Percentiles rank a stretch among this genome's conserved stretches.
These are phyloP conservation scores for Urocyon cinereoargenteus DNA, from an alignment of 2,797 vertebrate species.

Conservation along the genomic window DNA sequence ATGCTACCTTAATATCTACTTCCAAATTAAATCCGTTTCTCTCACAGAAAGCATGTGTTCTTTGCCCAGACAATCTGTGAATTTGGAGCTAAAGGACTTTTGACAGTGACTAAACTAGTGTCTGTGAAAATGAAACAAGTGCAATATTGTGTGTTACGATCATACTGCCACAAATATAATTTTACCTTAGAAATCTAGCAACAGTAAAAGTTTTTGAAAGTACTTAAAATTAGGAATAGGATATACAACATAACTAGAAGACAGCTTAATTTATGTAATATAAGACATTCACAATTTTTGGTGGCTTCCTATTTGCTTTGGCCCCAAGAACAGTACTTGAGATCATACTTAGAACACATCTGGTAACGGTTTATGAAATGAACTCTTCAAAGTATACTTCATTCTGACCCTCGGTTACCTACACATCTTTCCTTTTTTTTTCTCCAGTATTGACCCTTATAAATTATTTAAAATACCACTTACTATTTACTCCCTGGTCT, in stretches of 20 bases:
- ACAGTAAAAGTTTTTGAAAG: neutral
- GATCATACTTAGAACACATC: neutral
- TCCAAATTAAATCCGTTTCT: neutral
- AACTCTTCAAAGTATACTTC: neutral
- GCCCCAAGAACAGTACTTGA: neutral
- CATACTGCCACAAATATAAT: neutral
- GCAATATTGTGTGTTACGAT: neutral
- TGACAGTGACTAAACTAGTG: neutral
- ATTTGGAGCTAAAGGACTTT: neutral
- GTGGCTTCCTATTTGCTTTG: neutral
- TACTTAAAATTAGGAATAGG: neutral
- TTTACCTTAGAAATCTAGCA: neutral
- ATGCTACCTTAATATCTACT: neutral
- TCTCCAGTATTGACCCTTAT: neutral
- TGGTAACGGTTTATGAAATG: neutral
- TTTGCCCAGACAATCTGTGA: neutral
- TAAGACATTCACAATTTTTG: neutral
- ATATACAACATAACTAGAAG: neutral
- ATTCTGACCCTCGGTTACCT: neutral
- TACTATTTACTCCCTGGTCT: neutral
- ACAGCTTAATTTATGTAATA: neutral
- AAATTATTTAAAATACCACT: neutral
- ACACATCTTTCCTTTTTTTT: neutral
- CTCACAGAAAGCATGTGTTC: neutral
- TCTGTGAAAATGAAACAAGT: neutral